phyloP scores from a whole-genome alignment of 2,888 invertebrate genomes.

The Plebejus anna region DNA sequence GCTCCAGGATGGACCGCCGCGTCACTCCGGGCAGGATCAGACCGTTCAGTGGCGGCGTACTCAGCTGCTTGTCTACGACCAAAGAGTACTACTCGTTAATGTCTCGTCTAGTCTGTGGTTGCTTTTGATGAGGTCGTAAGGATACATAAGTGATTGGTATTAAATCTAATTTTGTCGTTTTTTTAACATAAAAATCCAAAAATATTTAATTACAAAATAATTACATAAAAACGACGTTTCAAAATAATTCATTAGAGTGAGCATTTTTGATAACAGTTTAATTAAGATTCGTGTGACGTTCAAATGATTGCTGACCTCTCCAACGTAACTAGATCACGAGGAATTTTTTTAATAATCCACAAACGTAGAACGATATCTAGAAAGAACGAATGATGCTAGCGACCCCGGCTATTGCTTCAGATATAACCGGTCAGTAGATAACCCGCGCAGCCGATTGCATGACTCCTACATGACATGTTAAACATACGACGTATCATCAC shows the following conservation, averaged over 20 bases:
- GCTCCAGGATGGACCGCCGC: constrained; percentile 90
- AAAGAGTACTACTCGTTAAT: neutral
- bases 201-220: neutral
- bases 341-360: neutral
- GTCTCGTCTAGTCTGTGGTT: no score
- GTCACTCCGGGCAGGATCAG: constrained; percentile 97
- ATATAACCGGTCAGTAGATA: constrained; percentile 69
- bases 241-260: neutral
- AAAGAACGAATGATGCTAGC: constrained; percentile 55
- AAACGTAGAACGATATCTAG: constrained; percentile 33
- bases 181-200: neutral
- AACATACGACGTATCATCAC: neutral
- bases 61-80: constrained; percentile 88
- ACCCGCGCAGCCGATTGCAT: constrained; percentile 40
- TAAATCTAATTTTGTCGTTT: no score
- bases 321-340: constrained; percentile 20
- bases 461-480: constrained; percentile 9
- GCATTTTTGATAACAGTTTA: neutral
- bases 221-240: neutral
- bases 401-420: constrained; percentile 66
- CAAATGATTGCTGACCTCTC: neutral
- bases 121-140: no score
- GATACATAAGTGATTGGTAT: no score
- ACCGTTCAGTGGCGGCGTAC: constrained; percentile 96
- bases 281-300: neutral